Conservation (phyloP, 2,797 vertebrate genomes). For the Rousettus madagascariensis region DNA sequence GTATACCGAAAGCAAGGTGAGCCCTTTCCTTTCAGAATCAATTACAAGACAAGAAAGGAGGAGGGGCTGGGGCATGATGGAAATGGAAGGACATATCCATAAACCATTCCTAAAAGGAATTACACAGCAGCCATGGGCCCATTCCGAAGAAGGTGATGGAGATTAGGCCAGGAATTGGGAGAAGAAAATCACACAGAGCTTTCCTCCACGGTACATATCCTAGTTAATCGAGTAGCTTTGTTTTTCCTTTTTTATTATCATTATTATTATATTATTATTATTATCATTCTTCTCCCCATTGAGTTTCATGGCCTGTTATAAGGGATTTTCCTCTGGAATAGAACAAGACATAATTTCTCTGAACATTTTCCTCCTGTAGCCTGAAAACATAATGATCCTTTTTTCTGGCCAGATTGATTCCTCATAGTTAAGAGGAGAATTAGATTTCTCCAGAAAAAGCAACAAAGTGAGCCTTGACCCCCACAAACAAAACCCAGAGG, state of each 20-base stretch:
- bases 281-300: not conserved
- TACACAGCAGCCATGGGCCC: accelerated
- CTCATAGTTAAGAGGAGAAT: not conserved
- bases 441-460: not conserved
- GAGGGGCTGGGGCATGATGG: accelerated
- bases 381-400: not conserved
- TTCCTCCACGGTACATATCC: not conserved
- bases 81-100: not conserved
- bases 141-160: not conserved
- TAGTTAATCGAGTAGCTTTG: not conserved
- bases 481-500: not conserved
- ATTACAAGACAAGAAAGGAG: not conserved
- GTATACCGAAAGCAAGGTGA: not conserved
- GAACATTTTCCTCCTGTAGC: not conserved
- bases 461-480: not conserved
- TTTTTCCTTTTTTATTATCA: not conserved
- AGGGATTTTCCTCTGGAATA: constrained; percentile 19
- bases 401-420: not conserved
- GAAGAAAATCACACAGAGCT: too few species aligned
- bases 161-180: not conserved
- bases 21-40: not conserved
- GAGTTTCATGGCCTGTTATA: not conserved
- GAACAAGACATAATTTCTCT: not conserved
- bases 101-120: not conserved
- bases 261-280: not conserved